A percentile compares a stretch with the other conserved stretches of the same genome.
Evolutionary conservation across 2,113 vertebrate genomes (phyloP).

Genomic region (Perca fluviatilis): DNA sequence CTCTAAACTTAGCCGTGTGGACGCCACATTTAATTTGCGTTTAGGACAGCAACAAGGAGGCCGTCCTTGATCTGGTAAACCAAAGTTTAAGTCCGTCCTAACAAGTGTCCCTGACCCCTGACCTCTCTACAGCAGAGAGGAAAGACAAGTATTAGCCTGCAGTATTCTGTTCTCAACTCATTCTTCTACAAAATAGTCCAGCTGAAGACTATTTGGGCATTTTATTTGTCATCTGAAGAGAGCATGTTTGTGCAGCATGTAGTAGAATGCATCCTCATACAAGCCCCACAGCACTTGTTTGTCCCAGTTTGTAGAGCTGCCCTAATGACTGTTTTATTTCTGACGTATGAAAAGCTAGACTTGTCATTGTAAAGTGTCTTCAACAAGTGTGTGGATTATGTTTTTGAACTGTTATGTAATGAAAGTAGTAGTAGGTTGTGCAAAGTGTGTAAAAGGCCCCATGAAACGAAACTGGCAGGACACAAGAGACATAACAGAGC

Average conservation of each 20-base stretch:
- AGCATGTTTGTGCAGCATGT: slow-evolving; percentile 72
- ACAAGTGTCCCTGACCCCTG: slow-evolving; percentile 6
- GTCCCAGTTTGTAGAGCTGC: slow-evolving; percentile 30
- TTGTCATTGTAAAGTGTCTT: slow-evolving; percentile 42
- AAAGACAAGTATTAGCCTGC: slow-evolving; percentile 9
- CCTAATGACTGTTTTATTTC: slow-evolving; percentile 19
- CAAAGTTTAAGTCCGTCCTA: not conserved
- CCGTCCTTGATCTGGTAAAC: not conserved
- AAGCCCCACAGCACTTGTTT: slow-evolving; percentile 18
- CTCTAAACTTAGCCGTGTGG: slow-evolving; percentile 1
- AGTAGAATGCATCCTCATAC: slow-evolving; percentile 24
- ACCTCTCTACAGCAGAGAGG: slow-evolving; percentile 10
- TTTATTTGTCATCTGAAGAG: slow-evolving; percentile 34
- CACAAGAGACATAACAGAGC: not conserved
- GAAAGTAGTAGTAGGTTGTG: slow-evolving; percentile 49
- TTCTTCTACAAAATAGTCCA: not conserved
- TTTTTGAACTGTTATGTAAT: slow-evolving; percentile 24
- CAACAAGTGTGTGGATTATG: slow-evolving; percentile 29
- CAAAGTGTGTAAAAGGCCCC: slow-evolving; percentile 42
- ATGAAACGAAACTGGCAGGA: slow-evolving; percentile 25
- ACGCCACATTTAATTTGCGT: slow-evolving; percentile 1
- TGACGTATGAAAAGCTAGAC: slow-evolving; percentile 2
- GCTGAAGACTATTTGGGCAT: not conserved
- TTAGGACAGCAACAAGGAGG: slow-evolving; percentile 23
- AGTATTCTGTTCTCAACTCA: not conserved